These are phyloP conservation scores for Ptychodera flava DNA, from an alignment of 35 echinoderm and acorn worm genomes.

Conservation along the genomic window DNA sequence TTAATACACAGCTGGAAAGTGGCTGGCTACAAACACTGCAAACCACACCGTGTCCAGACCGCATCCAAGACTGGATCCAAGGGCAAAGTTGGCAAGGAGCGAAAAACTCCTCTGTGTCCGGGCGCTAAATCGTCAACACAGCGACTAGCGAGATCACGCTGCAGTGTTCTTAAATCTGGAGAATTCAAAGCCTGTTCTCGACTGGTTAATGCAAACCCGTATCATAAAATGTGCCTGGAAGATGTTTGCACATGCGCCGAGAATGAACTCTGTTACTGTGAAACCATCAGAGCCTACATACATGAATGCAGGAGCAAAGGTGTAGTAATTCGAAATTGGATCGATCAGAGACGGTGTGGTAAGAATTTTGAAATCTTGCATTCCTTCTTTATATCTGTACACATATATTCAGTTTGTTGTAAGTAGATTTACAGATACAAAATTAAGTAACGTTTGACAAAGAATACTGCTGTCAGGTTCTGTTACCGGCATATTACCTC, in stretches of 20 bases:
- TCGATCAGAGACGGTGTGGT: constrained; percentile 23
- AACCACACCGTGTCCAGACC: background rate
- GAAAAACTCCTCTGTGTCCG: constrained; percentile 23
- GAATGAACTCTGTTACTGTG: constrained; percentile 56
- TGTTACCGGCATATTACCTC: too few relatives aligned
- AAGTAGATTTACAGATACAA: too few relatives aligned
- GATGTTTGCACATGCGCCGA: constrained; percentile 44
- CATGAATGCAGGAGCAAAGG: constrained; percentile 42
- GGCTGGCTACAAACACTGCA: constrained; percentile 41
- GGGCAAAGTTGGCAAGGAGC: background rate
- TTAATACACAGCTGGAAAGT: constrained; percentile 75
- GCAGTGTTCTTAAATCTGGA: background rate
- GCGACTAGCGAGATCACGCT: background rate
- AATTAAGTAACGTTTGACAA: too few relatives aligned
- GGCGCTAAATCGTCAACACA: background rate
- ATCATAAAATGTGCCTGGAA: constrained; percentile 44
- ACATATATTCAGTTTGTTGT: too few relatives aligned
- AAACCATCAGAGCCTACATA: constrained; percentile 39
- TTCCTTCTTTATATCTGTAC: too few relatives aligned
- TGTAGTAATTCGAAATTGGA: constrained; percentile 24
- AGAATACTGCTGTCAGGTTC: too few relatives aligned
- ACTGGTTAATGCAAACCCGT: constrained; percentile 20
- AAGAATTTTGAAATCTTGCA: too few relatives aligned
- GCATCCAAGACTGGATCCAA: background rate
- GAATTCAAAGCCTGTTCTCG: constrained; percentile 5